Base-by-base conservation (phyloP, 1,140 invertebrate genomes). In the Cherax quadricarinatus region DNA sequence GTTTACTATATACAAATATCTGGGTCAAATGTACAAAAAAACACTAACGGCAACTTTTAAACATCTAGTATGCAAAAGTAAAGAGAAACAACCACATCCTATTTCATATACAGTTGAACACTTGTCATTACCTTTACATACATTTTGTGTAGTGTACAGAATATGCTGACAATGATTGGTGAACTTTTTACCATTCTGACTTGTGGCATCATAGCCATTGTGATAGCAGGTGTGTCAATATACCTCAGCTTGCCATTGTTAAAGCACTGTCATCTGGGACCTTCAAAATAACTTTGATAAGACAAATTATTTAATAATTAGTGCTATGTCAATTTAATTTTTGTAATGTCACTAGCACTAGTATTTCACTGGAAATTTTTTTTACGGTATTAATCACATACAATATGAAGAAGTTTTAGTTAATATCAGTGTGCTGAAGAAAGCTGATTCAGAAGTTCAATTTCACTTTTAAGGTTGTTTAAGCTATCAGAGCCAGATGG, bases 401-500 rank as follows among this genome's bases (percentile, higher is more conserved):
- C 53, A 57, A 57, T 5, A 57, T 57, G 18, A 75, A 75, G 12
- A 75, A 75, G 70, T 9, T 21, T 9, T 75, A 30, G 3, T 10
- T 30, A 41, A 79, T 79, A 75, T 88, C 86, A 88, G 12, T 66
- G 86, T 24, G 78, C 86, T 48, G 86, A 88, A 21, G 90, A 86
- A 10, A 96, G 96, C 95, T 96, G 96, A 95, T 94, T 93, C 57
- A 94, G 90, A 84, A 93, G 88, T 86, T 94, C 93, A 57, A 94
- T 93, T 86, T 93, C 92, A 84, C 88, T 89, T 60, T 92, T 94
- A 9, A 94, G 91, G 51, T 94, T 93, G 24, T 92, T 94, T 73
- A 94, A 92, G 57, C 97, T 96, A 30, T 96, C 97, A 94, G 98
- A 88, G 90, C 90, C 53, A 73, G 86, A 60, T 93, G 94, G 85